These are phyloP conservation scores for Homalodisca vitripennis DNA, from an alignment of 1,140 invertebrate species.

Conservation along the genomic window DNA sequence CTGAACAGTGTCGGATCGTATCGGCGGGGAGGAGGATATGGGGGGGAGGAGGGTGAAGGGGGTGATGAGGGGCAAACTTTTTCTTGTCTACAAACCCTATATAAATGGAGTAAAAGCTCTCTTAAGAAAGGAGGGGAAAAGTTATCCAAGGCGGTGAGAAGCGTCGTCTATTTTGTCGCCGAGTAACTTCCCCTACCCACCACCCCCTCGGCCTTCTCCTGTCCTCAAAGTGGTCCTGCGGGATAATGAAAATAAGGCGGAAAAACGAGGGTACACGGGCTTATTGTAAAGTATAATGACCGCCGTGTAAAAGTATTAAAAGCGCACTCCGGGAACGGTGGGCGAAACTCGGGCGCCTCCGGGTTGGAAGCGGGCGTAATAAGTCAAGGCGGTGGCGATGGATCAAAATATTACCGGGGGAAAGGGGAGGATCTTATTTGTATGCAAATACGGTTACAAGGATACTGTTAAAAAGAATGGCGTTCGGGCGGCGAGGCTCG, in stretches of 20 bases:
- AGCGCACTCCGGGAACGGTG: constrained; percentile 17
- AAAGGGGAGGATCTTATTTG: constrained; percentile 25
- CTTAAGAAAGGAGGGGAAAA: constrained; percentile 25
- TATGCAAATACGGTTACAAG: constrained; percentile 28
- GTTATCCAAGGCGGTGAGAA: constrained; percentile 20
- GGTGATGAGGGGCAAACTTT: constrained; percentile 25
- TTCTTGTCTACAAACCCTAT: constrained; percentile 30
- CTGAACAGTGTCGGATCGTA: constrained; percentile 17
- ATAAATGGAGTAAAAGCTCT: constrained; percentile 28
- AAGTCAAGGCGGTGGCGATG: constrained; percentile 3
- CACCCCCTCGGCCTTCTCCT: too few relatives aligned
- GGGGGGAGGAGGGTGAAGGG: background rate
- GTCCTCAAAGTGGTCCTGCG: too few relatives aligned
- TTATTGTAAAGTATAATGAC: constrained; percentile 38
- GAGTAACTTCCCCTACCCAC: background rate
- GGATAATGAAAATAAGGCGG: constrained; percentile 35
- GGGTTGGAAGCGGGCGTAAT: constrained; percentile 20
- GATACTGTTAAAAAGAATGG: constrained; percentile 29
- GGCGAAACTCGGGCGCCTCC: background rate
- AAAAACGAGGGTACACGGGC: constrained; percentile 35
- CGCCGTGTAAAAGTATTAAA: constrained; percentile 36
- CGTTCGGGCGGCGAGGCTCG: background rate
- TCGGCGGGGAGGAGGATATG: background rate
- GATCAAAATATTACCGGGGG: constrained; percentile 17
- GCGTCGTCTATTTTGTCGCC: constrained; percentile 28